These are phyloP conservation scores for Nerophis ophidion DNA, from an alignment of 2,113 vertebrate genomes.

Conservation along the genomic window DNA sequence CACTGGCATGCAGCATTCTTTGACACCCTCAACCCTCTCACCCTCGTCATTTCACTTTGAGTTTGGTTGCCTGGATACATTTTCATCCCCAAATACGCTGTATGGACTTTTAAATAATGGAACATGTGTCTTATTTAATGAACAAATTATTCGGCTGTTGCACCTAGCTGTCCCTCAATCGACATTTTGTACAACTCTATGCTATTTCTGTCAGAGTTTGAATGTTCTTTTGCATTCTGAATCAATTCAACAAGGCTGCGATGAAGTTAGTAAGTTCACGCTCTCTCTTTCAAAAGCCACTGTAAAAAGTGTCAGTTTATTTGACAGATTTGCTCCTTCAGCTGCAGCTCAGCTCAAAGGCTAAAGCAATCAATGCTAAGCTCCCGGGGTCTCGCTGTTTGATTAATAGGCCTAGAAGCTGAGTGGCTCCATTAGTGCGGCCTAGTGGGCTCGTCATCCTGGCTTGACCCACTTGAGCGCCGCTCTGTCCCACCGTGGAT, in stretches of 20 bases:
- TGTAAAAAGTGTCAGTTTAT: conserved; percentile 5
- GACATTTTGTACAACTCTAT: too few relatives aligned
- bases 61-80: too few relatives aligned
- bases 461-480: conserved; percentile 22
- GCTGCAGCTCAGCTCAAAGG: conserved; percentile 13
- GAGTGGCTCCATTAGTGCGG: conserved; percentile 28
- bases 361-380: conserved; percentile 33
- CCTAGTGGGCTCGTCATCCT: conserved; percentile 13
- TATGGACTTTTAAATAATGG: too few relatives aligned
- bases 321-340: conserved; percentile 19
- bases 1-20: neutral
- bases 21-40: too few relatives aligned
- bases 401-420: conserved; percentile 38
- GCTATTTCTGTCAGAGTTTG: too few relatives aligned
- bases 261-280: neutral
- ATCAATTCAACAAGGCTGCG: too few relatives aligned
- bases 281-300: neutral
- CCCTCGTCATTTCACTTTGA: too few relatives aligned
- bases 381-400: conserved; percentile 22
- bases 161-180: too few relatives aligned
- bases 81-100: too few relatives aligned
- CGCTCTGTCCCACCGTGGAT: conserved; percentile 10
- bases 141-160: too few relatives aligned
- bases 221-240: neutral
- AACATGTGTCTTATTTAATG: too few relatives aligned